A percentile compares a stretch with the other conserved stretches of the same genome.
phyloP scores from a whole-genome alignment of 2,113 vertebrate genomes.

The Fregetta grallaria region DNA sequence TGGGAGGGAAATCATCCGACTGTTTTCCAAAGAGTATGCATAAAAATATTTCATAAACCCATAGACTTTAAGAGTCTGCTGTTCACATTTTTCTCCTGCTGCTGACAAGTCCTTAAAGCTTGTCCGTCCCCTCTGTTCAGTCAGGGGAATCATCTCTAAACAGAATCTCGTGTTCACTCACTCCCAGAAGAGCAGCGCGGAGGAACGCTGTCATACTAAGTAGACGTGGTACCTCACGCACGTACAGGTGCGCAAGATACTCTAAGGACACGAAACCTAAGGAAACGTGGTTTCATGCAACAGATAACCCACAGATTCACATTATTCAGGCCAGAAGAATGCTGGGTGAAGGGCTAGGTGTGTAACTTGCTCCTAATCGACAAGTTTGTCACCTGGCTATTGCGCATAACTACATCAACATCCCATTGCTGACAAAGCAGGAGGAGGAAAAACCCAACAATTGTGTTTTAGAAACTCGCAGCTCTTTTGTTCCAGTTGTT shows the following conservation, averaged over 20 bases:
- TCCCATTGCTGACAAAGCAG: neutral
- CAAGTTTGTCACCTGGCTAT: neutral
- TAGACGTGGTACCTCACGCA: rapidly evolving
- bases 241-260: neutral
- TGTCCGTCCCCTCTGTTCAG: neutral
- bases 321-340: neutral
- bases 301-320: neutral
- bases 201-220: neutral
- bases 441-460: neutral
- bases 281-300: neutral
- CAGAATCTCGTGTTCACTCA: neutral
- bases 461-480: neutral
- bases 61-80: neutral
- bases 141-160: neutral
- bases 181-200: neutral
- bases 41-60: neutral
- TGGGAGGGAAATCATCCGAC: neutral
- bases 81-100: neutral
- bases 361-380: neutral
- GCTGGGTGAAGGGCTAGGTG: neutral
- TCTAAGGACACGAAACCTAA: neutral
- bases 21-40: neutral
- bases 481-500: neutral
- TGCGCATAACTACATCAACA: neutral
- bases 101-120: neutral